Percentiles rank a stretch among this genome's conserved stretches.
These are phyloP conservation scores for Coturnix japonica DNA, from an alignment of 2,113 vertebrate species.

Conservation along the genomic window DNA sequence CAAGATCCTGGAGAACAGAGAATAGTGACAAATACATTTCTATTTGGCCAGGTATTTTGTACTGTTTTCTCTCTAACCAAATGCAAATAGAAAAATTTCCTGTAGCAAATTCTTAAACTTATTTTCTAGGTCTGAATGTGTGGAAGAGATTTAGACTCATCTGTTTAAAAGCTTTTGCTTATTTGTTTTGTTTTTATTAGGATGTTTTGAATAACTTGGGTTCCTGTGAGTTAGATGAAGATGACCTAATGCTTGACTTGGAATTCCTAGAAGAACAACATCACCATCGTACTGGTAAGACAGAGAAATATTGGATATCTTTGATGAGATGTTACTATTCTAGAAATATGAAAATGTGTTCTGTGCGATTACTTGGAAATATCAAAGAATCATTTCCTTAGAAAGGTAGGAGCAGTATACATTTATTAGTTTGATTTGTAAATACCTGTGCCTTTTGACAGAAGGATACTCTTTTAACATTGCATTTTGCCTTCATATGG, in stretches of 20 bases:
- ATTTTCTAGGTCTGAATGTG: background rate
- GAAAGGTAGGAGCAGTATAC: background rate
- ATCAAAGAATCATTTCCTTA: background rate
- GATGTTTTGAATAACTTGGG: constrained; percentile 96
- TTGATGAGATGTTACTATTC: background rate
- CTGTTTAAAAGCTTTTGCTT: background rate
- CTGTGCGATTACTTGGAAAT: background rate
- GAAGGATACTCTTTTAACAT: background rate
- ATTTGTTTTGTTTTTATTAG: constrained; percentile 57
- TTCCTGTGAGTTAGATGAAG: constrained; percentile 96
- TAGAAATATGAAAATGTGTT: background rate
- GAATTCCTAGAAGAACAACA: constrained; percentile 93
- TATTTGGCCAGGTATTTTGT: background rate
- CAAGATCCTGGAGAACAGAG: background rate
- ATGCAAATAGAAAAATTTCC: background rate
- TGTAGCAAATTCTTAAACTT: rapidly evolving
- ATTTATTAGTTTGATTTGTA: background rate
- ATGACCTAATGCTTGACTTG: constrained; percentile 97
- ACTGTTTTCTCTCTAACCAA: background rate
- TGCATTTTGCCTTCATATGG: background rate
- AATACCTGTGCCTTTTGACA: background rate
- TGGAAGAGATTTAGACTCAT: background rate
- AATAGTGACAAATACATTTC: rapidly evolving
- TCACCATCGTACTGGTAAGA: constrained; percentile 86
- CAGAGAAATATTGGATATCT: background rate